Conservation (phyloP, 2,888 invertebrate species). For the Pyrgus malvae region DNA sequence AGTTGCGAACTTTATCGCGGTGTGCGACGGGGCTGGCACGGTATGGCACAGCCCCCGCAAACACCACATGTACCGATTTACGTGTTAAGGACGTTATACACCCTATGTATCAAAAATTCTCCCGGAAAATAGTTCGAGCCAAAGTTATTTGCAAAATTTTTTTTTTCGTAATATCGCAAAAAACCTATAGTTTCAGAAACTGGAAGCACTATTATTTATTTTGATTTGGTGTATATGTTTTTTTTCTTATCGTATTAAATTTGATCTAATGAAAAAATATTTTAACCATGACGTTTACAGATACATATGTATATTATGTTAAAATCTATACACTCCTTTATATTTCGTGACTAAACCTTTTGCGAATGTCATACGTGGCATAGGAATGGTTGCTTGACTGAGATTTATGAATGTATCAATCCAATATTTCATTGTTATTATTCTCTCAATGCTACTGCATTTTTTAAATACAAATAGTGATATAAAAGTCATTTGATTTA, state of each 20-base stretch:
- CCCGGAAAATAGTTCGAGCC: too few relatives aligned
- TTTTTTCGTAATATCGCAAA: too few relatives aligned
- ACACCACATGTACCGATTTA: slow-evolving; percentile 67
- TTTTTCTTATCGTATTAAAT: too few relatives aligned
- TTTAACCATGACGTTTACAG: too few relatives aligned
- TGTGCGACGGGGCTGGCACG: slow-evolving; percentile 67
- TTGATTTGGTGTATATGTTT: too few relatives aligned
- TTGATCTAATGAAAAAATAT: too few relatives aligned
- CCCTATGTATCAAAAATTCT: slow-evolving; percentile 29
- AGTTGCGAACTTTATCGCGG: slow-evolving; percentile 67
- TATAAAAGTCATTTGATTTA: too few relatives aligned
- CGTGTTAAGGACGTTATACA: slow-evolving; percentile 59
- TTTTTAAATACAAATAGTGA: too few relatives aligned
- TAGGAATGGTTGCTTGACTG: slow-evolving; percentile 44
- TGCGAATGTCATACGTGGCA: slow-evolving; percentile 59
- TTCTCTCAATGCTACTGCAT: too few relatives aligned
- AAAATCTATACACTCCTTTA: slow-evolving; percentile 39
- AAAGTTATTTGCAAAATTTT: too few relatives aligned
- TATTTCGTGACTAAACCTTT: slow-evolving; percentile 57
- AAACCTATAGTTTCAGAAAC: too few relatives aligned
- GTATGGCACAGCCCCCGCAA: slow-evolving; percentile 71
- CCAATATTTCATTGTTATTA: slow-evolving; percentile 25
- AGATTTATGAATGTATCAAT: slow-evolving; percentile 46
- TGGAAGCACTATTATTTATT: too few relatives aligned
- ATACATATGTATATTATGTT: background rate